phyloP scores from a whole-genome alignment of 1,140 invertebrate species.

The Drosophila parvula region DNA sequence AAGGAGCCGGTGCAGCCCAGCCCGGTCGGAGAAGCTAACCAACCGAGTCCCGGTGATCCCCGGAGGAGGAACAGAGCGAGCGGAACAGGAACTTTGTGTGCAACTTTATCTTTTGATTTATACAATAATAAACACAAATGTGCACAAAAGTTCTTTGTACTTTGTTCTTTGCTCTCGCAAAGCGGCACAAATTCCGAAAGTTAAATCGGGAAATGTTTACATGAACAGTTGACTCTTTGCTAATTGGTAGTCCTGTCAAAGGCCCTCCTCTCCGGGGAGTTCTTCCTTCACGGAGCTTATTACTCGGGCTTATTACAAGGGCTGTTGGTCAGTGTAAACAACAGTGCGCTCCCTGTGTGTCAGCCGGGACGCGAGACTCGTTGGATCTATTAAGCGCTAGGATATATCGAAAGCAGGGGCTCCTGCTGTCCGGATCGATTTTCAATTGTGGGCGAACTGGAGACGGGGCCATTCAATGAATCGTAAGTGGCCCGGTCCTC shows the following conservation, averaged over 20 bases:
- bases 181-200: constrained; percentile 29
- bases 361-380: background rate
- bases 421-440: constrained; percentile 17
- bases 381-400: background rate
- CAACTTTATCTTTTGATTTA: constrained; percentile 77
- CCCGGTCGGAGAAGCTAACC: constrained; percentile 21
- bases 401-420: background rate
- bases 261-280: background rate
- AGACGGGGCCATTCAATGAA: constrained; percentile 37
- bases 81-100: constrained; percentile 47
- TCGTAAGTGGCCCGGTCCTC: constrained; percentile 50
- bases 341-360: background rate
- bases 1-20: constrained; percentile 1
- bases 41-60: constrained; percentile 10
- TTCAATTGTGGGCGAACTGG: constrained; percentile 31
- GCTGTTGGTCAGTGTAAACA: background rate
- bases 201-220: constrained; percentile 55
- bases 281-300: constrained; percentile 2
- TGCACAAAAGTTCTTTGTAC: constrained; percentile 63
- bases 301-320: constrained; percentile 14
- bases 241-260: constrained; percentile 51
- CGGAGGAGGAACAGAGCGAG: constrained; percentile 8
- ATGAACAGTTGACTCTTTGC: constrained; percentile 52
- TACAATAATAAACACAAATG: constrained; percentile 79
- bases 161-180: constrained; percentile 44